These are phyloP conservation scores for Caenorhabditis inopinata DNA, from an alignment of 1,140 invertebrate species.

Conservation along the genomic window DNA sequence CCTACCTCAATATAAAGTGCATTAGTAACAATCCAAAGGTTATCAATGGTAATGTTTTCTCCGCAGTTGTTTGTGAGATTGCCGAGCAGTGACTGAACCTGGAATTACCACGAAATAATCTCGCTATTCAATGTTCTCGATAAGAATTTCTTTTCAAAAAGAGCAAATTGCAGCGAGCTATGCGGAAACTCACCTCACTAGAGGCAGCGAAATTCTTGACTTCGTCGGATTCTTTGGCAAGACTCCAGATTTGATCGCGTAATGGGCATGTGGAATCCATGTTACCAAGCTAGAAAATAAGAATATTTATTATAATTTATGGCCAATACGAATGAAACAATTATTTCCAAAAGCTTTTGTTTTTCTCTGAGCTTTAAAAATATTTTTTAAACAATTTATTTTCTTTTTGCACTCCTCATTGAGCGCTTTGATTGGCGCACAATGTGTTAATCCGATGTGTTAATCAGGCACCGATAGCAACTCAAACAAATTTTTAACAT, in stretches of 20 bases:
- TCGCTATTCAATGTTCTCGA: neutral
- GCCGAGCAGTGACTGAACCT: neutral
- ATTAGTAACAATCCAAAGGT: conserved; percentile 42
- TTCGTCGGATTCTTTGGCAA: conserved; percentile 31
- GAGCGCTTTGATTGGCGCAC: too few species aligned
- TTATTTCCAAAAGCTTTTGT: too few species aligned
- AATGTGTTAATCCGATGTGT: too few species aligned
- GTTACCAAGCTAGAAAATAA: conserved; percentile 43
- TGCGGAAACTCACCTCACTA: neutral
- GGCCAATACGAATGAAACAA: too few species aligned
- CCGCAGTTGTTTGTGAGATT: conserved; percentile 7
- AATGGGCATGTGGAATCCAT: conserved; percentile 38
- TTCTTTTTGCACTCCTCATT: too few species aligned
- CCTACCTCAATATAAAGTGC: conserved; percentile 42
- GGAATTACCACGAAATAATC: conserved; percentile 1
- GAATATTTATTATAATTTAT: neutral
- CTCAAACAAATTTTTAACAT: too few species aligned
- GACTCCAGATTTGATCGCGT: conserved; percentile 37
- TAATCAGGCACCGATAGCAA: too few species aligned
- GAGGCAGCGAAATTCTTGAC: conserved; percentile 25
- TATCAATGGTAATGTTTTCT: conserved; percentile 28
- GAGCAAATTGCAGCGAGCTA: neutral
- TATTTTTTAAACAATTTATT: too few species aligned
- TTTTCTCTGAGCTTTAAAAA: neutral
- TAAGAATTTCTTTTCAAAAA: neutral